A percentile compares a stretch with the other conserved stretches of the same genome.
Evolutionary conservation across 2,113 vertebrate species (phyloP).

Genomic region (Puntigrus tetrazona): DNA sequence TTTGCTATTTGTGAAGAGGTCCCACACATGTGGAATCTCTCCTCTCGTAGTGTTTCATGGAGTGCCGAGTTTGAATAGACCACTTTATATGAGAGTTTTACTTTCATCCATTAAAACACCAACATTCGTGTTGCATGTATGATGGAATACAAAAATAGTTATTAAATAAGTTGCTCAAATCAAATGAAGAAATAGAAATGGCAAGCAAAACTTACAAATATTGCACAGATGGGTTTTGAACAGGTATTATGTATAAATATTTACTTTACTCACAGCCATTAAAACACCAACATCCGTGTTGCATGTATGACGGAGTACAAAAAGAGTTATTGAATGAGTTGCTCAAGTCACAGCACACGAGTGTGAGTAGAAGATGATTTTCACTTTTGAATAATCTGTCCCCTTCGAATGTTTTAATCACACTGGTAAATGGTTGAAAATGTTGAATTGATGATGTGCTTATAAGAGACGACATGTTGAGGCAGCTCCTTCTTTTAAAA

Average conservation of each 20-base stretch:
- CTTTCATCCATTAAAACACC: not conserved
- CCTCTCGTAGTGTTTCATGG: not conserved
- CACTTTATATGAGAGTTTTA: not conserved
- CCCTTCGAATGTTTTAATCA: not conserved
- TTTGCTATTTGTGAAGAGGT: not conserved
- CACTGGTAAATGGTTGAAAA: not conserved
- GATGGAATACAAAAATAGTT: not conserved
- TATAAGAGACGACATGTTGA: not conserved
- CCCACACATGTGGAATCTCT: not conserved
- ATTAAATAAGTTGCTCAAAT: no score
- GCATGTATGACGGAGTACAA: not conserved
- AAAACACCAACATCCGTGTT: not conserved
- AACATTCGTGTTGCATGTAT: not conserved
- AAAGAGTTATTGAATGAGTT: not conserved
- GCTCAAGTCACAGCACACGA: not conserved
- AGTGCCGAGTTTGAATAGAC: not conserved
- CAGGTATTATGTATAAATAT: no score
- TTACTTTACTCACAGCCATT: not conserved
- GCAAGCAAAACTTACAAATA: no score
- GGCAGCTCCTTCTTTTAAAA: not conserved
- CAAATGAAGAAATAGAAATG: no score
- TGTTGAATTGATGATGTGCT: not conserved
- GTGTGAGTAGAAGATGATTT: not conserved
- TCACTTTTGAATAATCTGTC: not conserved
- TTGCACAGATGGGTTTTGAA: no score